Percentiles rank a stretch among this genome's conserved stretches.
phyloP scores from a whole-genome alignment of 2,113 vertebrate species.

The Regulus satrapa region DNA sequence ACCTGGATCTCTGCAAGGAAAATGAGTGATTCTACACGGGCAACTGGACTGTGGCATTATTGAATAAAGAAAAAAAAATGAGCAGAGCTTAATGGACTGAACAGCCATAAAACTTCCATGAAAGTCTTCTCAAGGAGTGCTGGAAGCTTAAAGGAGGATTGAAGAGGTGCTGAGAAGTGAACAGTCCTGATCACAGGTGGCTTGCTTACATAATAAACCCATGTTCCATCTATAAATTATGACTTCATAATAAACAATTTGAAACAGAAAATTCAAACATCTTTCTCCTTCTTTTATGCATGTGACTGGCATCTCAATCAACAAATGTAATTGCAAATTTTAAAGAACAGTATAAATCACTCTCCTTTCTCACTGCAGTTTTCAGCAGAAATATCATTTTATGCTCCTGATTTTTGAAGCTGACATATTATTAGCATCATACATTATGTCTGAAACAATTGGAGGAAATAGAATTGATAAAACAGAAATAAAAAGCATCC shows the following conservation, averaged over 20 bases:
- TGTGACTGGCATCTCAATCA: not conserved
- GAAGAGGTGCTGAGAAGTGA: not conserved
- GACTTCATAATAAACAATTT: not conserved
- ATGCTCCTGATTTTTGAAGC: not conserved
- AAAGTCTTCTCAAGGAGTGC: slow-evolving; percentile 13
- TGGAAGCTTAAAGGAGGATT: not conserved
- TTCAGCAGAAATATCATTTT: not conserved
- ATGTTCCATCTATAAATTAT: not conserved
- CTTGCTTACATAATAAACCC: not conserved
- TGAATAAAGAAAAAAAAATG: not conserved
- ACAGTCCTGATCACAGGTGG: not conserved
- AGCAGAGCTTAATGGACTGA: not conserved
- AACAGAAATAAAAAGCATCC: slow-evolving; percentile 36
- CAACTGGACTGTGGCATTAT: not conserved
- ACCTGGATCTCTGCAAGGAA: not conserved
- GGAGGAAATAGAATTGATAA: slow-evolving; percentile 20
- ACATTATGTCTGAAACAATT: slow-evolving; percentile 24
- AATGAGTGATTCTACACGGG: not conserved
- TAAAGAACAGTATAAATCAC: slow-evolving; percentile 20
- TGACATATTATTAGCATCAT: slow-evolving; percentile 30
- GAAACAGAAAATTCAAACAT: not conserved
- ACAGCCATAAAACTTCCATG: not conserved
- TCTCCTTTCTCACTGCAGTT: not conserved
- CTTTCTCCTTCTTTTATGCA: not conserved
- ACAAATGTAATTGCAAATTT: slow-evolving; percentile 34